phyloP scores from a whole-genome alignment of 2,888 invertebrate species.

The Creontiades dilutus region DNA sequence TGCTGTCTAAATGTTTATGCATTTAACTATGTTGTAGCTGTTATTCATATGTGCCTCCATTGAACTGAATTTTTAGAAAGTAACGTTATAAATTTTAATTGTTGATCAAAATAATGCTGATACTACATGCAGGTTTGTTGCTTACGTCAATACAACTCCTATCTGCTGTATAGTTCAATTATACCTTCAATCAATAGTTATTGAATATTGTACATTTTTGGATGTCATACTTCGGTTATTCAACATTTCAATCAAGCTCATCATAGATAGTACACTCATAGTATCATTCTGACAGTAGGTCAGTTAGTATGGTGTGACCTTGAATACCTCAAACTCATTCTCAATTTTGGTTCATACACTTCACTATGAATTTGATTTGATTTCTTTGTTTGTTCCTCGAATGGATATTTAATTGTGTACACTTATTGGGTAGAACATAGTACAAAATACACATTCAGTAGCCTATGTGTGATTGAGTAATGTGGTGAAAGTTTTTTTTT shows the following conservation, averaged over 20 bases:
- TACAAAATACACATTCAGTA: conserved; percentile 35
- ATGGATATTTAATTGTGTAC: neutral
- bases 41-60: neutral
- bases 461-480: neutral
- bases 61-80: neutral
- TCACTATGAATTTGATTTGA: neutral
- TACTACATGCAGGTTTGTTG: neutral
- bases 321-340: neutral
- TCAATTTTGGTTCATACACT: neutral
- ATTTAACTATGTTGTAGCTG: neutral
- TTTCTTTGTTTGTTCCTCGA: neutral
- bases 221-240: neutral
- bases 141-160: neutral
- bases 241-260: neutral
- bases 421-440: conserved; percentile 24
- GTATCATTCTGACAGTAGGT: neutral
- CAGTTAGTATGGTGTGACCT: neutral
- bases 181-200: neutral
- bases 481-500: conserved; percentile 17
- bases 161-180: neutral
- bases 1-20: neutral
- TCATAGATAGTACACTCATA: neutral
- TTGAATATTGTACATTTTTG: neutral
- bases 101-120: neutral
- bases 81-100: neutral